Percentiles rank a stretch among this genome's conserved stretches.
phyloP scores from a whole-genome alignment of 2,113 vertebrate genomes.

The Saccopteryx leptura region DNA sequence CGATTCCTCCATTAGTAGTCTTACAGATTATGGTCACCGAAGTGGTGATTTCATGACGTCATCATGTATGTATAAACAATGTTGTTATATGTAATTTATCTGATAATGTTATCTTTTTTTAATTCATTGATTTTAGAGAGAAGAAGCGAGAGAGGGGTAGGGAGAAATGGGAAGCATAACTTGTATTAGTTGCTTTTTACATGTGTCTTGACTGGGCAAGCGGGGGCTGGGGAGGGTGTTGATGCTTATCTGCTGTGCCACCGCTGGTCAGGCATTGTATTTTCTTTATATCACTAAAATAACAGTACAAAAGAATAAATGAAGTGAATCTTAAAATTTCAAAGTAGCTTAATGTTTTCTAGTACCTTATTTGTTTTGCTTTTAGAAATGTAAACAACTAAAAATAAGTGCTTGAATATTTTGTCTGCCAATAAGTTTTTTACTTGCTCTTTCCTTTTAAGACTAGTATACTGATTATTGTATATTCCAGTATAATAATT shows the following conservation, averaged over 20 bases:
- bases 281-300: constrained; percentile 33
- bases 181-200: too few species aligned
- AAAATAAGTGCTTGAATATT: constrained; percentile 38
- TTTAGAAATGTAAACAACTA: constrained; percentile 50
- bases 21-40: constrained; percentile 91
- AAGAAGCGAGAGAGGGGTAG: too few species aligned
- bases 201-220: too few species aligned
- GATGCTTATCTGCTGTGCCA: too few species aligned
- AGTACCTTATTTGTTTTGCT: neutral
- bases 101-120: constrained; percentile 52
- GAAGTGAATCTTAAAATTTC: constrained; percentile 42
- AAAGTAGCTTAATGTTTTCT: neutral
- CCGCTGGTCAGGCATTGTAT: too few species aligned
- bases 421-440: neutral
- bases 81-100: constrained; percentile 7
- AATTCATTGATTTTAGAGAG: too few species aligned
- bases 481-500: neutral
- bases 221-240: too few species aligned
- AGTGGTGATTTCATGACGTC: constrained; percentile 89
- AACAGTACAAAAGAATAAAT: constrained; percentile 9
- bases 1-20: constrained; percentile 87
- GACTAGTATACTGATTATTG: neutral
- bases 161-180: too few species aligned
- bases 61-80: constrained; percentile 90
- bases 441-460: constrained; percentile 1